A percentile compares a stretch with the other conserved stretches of the same genome.
These are phyloP conservation scores for Pempheris klunzingeri DNA, from an alignment of 2,797 vertebrate genomes.

Conservation along the genomic window DNA sequence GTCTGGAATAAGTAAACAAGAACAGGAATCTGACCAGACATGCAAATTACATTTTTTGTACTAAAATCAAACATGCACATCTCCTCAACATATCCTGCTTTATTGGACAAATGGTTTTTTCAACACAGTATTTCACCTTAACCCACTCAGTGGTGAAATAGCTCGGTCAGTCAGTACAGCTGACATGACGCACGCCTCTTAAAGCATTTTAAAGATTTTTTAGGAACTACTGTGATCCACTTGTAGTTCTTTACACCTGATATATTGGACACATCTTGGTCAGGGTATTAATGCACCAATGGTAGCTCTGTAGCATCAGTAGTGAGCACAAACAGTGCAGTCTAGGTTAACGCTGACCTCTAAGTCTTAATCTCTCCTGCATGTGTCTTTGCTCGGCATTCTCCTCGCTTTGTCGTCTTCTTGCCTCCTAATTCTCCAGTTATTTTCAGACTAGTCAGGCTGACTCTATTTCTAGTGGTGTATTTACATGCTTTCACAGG, in stretches of 20 bases:
- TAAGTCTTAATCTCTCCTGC: slow-evolving; percentile 55
- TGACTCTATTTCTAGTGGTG: slow-evolving; percentile 71
- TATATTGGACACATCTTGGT: not conserved
- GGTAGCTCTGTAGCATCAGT: not conserved
- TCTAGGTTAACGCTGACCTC: slow-evolving; percentile 32
- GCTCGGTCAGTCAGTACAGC: not conserved
- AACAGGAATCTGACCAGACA: not conserved
- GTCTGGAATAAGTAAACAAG: not conserved
- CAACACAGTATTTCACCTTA: not conserved
- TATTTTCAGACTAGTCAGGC: slow-evolving; percentile 72
- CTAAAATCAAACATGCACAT: not conserved
- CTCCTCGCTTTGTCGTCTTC: slow-evolving; percentile 58
- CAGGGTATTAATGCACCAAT: not conserved
- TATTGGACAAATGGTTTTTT: not conserved
- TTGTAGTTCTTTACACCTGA: not conserved
- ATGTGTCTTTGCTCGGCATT: slow-evolving; percentile 38
- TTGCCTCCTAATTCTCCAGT: slow-evolving; percentile 61
- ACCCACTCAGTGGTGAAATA: not conserved
- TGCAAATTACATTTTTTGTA: no score
- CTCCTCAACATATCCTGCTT: not conserved
- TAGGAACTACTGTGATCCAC: not conserved
- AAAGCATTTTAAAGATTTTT: no score
- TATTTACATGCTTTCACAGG: slow-evolving; percentile 75
- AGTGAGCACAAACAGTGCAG: not conserved
- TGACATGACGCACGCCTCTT: no score